Percentiles rank a stretch among this genome's conserved stretches.
Evolutionary conservation across 2,888 invertebrate species (phyloP).

Genomic region (Druceiella hillmani): DNA sequence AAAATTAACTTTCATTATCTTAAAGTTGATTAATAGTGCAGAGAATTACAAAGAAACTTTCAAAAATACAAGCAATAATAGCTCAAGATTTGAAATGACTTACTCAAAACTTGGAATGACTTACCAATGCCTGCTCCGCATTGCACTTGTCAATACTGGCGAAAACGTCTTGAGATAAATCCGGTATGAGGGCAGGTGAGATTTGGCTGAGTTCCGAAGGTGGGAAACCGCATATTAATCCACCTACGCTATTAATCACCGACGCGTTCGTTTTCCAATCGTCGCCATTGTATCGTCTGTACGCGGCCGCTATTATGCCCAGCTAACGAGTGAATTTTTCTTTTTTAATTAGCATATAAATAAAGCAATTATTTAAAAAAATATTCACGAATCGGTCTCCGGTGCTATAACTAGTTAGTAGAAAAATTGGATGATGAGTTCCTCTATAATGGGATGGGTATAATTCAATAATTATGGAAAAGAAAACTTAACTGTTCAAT

Average conservation of each 20-base stretch:
- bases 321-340: too few relatives aligned
- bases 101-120: neutral
- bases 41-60: neutral
- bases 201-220: conserved; percentile 34
- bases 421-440: too few relatives aligned
- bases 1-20: too few relatives aligned
- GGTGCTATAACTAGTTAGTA: too few relatives aligned
- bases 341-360: conserved; percentile 2
- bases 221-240: conserved; percentile 42
- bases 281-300: conserved; percentile 37
- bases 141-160: conserved; percentile 34
- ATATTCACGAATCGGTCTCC: too few relatives aligned
- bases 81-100: neutral
- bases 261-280: conserved; percentile 35
- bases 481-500: too few relatives aligned
- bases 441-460: too few relatives aligned
- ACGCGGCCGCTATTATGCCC: conserved; percentile 39
- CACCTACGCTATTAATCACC: conserved; percentile 38
- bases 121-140: conserved; percentile 35
- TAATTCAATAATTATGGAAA: too few relatives aligned
- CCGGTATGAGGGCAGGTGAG: conserved; percentile 33
- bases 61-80: neutral
- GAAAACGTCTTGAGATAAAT: conserved; percentile 32
- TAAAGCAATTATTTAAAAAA: too few relatives aligned
- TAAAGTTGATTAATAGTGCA: too few relatives aligned